Percentiles rank a stretch among this genome's conserved stretches.
Conservation (phyloP, 2,888 invertebrate species). For the Cheiracanthium punctorium region DNA sequence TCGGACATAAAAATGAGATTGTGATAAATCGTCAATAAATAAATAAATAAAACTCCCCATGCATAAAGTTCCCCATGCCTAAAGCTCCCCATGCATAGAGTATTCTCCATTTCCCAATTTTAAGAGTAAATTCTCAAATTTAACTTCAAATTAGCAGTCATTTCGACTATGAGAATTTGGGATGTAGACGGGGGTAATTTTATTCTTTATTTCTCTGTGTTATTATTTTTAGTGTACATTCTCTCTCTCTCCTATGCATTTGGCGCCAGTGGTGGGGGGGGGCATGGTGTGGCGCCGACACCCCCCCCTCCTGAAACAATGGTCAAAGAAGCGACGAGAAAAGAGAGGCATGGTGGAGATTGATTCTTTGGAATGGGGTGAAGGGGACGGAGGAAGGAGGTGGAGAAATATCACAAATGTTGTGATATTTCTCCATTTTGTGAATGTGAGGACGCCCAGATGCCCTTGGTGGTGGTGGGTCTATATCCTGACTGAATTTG, state of each 20-base stretch:
- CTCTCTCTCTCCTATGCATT: neutral
- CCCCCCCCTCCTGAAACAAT: constrained; percentile 55
- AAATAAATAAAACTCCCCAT: too few relatives aligned
- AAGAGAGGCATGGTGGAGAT: neutral
- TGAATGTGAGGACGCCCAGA: constrained; percentile 37
- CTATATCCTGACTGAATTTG: neutral
- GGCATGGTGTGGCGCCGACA: constrained; percentile 44
- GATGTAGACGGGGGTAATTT: too few relatives aligned
- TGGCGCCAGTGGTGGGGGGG: constrained; percentile 32
- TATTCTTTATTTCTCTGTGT: too few relatives aligned
- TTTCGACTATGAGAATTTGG: too few relatives aligned
- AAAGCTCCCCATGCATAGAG: too few relatives aligned
- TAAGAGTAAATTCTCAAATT: too few relatives aligned
- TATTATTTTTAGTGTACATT: too few relatives aligned
- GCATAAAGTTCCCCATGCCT: too few relatives aligned
- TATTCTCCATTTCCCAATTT: too few relatives aligned
- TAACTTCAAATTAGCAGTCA: too few relatives aligned
- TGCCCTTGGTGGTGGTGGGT: neutral
- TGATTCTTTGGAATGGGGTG: neutral
- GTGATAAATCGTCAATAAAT: too few relatives aligned
- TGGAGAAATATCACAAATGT: constrained; percentile 48
- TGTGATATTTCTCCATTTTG: constrained; percentile 14
- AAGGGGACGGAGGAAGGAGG: neutral
- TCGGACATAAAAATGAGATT: too few relatives aligned
- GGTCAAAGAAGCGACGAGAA: neutral